A percentile compares a stretch with the other conserved stretches of the same genome.
These are phyloP conservation scores for Hippocampus kuda DNA, from an alignment of 2,797 vertebrate genomes.

Conservation along the genomic window DNA sequence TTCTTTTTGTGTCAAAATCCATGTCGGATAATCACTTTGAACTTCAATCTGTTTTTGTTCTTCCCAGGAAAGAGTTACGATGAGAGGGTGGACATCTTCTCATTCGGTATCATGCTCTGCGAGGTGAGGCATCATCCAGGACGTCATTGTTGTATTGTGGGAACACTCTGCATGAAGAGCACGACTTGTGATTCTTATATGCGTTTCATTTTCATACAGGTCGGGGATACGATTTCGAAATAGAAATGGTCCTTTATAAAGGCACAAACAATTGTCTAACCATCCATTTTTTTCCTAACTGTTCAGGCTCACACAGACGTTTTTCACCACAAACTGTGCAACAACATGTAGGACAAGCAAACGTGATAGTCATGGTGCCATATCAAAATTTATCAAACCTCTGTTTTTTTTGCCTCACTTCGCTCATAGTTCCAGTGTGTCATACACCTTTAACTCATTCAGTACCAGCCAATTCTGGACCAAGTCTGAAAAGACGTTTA, in stretches of 20 bases:
- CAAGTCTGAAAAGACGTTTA: too few relatives aligned
- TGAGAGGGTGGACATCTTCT: constrained; percentile 96
- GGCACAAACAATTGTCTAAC: too few relatives aligned
- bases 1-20: not conserved
- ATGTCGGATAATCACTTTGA: not conserved
- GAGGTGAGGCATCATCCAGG: constrained; percentile 71
- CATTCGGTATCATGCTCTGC: constrained; percentile 94
- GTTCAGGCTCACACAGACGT: not conserved
- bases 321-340: not conserved
- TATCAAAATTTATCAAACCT: not conserved
- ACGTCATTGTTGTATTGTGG: not conserved
- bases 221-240: too few relatives aligned
- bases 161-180: not conserved
- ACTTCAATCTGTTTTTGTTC: constrained; percentile 5
- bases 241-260: not conserved
- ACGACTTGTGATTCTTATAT: not conserved
- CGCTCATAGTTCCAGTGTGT: not conserved
- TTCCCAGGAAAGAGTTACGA: constrained; percentile 87
- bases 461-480: too few relatives aligned
- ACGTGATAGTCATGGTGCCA: not conserved
- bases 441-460: not conserved
- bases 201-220: too few relatives aligned
- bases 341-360: not conserved
- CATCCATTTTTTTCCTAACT: not conserved
- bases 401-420: not conserved